Conservation (phyloP, 2,797 vertebrate genomes). For the Bufotes viridis region DNA sequence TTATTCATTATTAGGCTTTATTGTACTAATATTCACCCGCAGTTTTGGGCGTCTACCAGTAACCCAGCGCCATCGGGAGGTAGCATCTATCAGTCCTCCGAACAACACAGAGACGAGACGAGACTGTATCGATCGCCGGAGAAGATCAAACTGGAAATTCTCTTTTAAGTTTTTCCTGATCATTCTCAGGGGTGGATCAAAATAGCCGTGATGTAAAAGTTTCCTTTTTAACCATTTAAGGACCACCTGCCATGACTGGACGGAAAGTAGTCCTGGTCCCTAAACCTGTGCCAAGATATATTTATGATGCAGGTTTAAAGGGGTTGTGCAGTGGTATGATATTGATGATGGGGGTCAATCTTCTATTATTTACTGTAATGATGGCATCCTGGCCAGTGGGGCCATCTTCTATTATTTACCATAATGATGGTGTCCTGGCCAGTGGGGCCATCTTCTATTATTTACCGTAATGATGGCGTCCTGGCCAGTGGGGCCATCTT, state of each 20-base stretch:
- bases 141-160: slow-evolving; percentile 44
- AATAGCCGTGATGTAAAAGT: background rate
- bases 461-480: too few species aligned
- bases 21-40: background rate
- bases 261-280: background rate
- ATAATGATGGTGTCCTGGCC: too few species aligned
- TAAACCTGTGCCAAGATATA: background rate
- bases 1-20: background rate
- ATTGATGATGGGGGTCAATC: too few species aligned
- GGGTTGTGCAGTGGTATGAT: too few species aligned
- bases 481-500: too few species aligned
- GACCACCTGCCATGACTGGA: background rate
- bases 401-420: too few species aligned
- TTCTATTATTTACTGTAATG: too few species aligned
- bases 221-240: background rate
- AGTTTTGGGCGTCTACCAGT: background rate
- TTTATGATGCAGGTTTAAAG: background rate
- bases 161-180: slow-evolving; percentile 45
- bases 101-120: background rate
- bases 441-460: too few species aligned
- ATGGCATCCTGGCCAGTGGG: too few species aligned
- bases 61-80: background rate
- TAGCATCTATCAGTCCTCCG: background rate
- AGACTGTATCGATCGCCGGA: slow-evolving; percentile 18
- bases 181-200: slow-evolving; percentile 4